Conservation (phyloP, 2,113 vertebrate species). For the Erythrocercus mccallii region DNA sequence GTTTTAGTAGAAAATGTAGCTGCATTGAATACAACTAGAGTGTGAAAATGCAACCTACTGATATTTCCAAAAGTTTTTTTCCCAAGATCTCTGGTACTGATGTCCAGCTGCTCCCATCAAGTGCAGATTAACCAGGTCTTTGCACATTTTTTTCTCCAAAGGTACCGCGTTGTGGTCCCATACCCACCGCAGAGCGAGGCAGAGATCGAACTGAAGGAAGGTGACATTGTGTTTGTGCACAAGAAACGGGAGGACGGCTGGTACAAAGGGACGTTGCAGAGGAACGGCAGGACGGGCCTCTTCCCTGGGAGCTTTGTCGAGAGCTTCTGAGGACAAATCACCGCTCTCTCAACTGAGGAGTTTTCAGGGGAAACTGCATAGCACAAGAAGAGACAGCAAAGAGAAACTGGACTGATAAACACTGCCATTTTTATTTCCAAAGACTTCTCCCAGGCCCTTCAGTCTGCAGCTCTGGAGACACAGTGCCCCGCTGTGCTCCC, state of each 20-base stretch:
- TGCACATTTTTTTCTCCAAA: constrained; percentile 29
- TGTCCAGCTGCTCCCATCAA: background rate
- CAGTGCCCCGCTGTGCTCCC: constrained; percentile 3
- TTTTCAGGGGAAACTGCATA: constrained; percentile 44
- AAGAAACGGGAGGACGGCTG: constrained; percentile 97
- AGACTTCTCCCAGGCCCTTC: constrained; percentile 59
- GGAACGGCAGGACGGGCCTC: constrained; percentile 93
- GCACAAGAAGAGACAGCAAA: constrained; percentile 59
- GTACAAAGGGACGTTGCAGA: constrained; percentile 97
- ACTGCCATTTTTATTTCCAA: constrained; percentile 70
- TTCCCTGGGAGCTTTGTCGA: constrained; percentile 98
- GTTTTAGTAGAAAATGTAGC: background rate
- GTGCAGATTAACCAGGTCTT: background rate
- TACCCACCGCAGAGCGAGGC: constrained; percentile 97
- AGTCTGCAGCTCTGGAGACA: constrained; percentile 33
- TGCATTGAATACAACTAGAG: background rate
- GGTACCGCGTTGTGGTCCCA: constrained; percentile 93
- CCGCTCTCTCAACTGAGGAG: background rate
- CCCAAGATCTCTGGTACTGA: background rate
- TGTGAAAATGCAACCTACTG: background rate
- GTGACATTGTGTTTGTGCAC: constrained; percentile 96
- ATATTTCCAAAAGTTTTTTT: background rate
- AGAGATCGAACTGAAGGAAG: constrained; percentile 95
- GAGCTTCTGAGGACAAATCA: constrained; percentile 81
- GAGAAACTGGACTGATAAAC: constrained; percentile 46